Evolutionary conservation across 1,140 invertebrate genomes (phyloP).

Genomic region (Plectrocnemia conspersa): DNA sequence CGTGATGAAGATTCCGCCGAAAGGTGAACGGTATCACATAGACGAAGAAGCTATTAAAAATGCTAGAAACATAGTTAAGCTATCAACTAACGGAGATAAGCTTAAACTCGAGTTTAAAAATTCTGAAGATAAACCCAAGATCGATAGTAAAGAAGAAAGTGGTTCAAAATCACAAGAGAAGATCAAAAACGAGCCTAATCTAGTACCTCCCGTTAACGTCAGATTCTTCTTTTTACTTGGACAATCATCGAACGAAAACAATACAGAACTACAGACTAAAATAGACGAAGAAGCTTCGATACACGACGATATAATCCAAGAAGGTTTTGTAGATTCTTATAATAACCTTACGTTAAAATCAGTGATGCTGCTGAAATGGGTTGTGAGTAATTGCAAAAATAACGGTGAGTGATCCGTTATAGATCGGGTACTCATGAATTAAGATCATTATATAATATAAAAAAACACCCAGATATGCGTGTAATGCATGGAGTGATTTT

Average conservation of each 20-base stretch:
- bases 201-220: conserved; percentile 31
- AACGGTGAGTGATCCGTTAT: conserved; percentile 40
- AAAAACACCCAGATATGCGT: no score
- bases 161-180: no score
- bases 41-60: conserved; percentile 10
- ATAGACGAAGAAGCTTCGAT: conserved; percentile 57
- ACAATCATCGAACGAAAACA: conserved; percentile 49
- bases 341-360: conserved; percentile 90
- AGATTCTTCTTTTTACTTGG: conserved; percentile 56
- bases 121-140: not conserved
- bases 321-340: conserved; percentile 84
- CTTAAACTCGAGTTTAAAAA: conserved; percentile 23
- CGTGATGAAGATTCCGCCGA: conserved; percentile 48
- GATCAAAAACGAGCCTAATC: not conserved
- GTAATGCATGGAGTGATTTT: conserved; percentile 1
- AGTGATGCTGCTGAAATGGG: conserved; percentile 80
- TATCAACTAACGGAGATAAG: conserved; percentile 24
- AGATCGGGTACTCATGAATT: no score
- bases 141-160: not conserved
- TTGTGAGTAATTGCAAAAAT: conserved; percentile 58
- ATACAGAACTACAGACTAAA: conserved; percentile 47
- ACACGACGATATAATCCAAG: conserved; percentile 84
- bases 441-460: no score
- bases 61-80: conserved; percentile 24
- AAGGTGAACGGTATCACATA: conserved; percentile 32